phyloP scores from a whole-genome alignment of 2,888 invertebrate species.

The Polyploca ridens region DNA sequence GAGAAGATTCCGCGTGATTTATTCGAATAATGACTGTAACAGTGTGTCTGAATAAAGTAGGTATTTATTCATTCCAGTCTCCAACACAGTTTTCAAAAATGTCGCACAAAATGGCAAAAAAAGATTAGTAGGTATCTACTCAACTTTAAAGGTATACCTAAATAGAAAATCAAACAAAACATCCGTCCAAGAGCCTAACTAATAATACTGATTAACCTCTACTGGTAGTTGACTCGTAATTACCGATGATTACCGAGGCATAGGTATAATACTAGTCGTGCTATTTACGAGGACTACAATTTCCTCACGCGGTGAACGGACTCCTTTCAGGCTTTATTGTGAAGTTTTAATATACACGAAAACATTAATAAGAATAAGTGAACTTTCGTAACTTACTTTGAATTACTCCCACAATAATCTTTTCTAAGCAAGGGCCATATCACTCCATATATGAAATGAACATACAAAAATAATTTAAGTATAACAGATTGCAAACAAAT shows the following conservation, averaged over 20 bases:
- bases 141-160: no score
- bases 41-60: no score
- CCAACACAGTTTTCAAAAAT: neutral
- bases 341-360: neutral
- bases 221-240: neutral
- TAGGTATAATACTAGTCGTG: neutral
- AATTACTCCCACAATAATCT: no score
- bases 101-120: no score
- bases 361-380: no score
- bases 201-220: neutral
- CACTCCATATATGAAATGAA: no score
- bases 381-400: no score
- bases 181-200: neutral
- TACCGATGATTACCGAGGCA: neutral
- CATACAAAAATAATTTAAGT: no score
- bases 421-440: no score
- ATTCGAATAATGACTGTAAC: no score
- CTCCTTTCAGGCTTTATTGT: neutral
- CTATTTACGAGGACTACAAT: neutral
- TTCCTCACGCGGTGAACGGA: neutral
- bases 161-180: slow-evolving; percentile 1
- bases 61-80: no score
- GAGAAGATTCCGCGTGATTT: neutral
- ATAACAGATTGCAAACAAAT: neutral
- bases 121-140: no score